Evolutionary conservation across 2,113 vertebrate species (phyloP), one percentile per base, ranked within the genome.

Genomic region (Chaetops frenatus): DNA sequence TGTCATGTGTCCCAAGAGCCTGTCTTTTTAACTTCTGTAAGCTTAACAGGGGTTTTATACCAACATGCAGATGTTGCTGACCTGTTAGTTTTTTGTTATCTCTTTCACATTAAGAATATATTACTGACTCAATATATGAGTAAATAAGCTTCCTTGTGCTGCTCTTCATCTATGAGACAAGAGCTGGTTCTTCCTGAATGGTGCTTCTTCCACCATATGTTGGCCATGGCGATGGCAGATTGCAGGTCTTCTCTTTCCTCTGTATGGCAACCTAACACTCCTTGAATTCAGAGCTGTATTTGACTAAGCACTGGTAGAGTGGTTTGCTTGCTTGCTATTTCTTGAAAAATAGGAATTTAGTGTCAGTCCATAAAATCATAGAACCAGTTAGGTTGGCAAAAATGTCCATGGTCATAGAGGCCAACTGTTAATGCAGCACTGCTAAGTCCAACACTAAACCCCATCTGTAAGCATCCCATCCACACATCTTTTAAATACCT

Each of bases 221-320:
- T 74, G 35, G n/a, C n/a, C n/a, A 20, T 56, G 13, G 6, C 0
- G 0, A 36, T 71, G 31, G 51, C n/a, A 58, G 57, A 58, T n/a
- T 67, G 15, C 13, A 64, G 6, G 4, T 45, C 51, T 62, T 80
- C 53, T 79, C 36, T 33, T 86, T 62, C 17, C 2, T 72, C 42
- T 86, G 3, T 8, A 58, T 21, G 7, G 6, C 22, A 80, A 40
- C 7, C 10, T 53, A 31, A 38, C 4, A 4, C 53, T 61, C 19
- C 18, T 36, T 54, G 51, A 53, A 71, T 11, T 50, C 47, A 12
- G 10, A 67, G 12, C 7, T 1, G 0, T 50, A 29, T 45, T 76
- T 58, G 36, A 64, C 11, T 28, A 54, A 27, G 5, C 1, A 1
- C 21, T 45, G 15, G 11, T 77, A 60, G 64, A 64, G 45, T n/a